Base-by-base conservation (phyloP, 1,140 invertebrate species). In the Heliconius hewitsoni region DNA sequence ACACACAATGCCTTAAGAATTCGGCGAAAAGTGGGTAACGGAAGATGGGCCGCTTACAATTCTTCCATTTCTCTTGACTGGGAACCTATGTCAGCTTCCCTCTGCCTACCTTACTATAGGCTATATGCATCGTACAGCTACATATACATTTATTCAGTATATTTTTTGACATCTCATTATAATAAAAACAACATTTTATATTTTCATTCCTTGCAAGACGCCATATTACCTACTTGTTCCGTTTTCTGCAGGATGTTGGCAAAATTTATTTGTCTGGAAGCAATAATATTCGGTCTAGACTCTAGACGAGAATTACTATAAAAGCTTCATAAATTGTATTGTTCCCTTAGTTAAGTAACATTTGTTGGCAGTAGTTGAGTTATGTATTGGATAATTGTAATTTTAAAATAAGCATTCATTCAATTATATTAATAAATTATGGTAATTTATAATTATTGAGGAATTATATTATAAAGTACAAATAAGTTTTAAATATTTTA, bases 251-350 rank as follows among this genome's bases (percentile, higher is more conserved):
- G 60, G 60, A 66, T 66, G 60, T 27, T 66, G 60, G 23, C 19
- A 66, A 76, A 76, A 76, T 76, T 76, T 76, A 76, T 76, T 70
- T 18, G 74, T 76, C 74, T 76, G 42, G 30, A 42, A 60, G 19
- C 55, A 42, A 57, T 75, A 60, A 66, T 75, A 75, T 75, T 76
- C 57, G 23, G 74, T 70, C 74, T 76, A 76, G 60, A 76, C 60
- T 27, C 74, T 71, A 76, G 60, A 76, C 74, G 23, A 27, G 37
- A 76, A 66, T 27, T n/a, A 39, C 57, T n/a, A 66, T 76, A 66
- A 66, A 60, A 42, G 39, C 42, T 46, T 46, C 11, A 70, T 70
- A 70, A 70, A 8, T 9, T 46, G 70, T 27, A 66, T 39, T 66
- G 16, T 11, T 66, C 55, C n/a, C 11, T 4, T 23, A 57, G 4